phyloP scores from a whole-genome alignment of 2,888 invertebrate genomes.

The Sycophila texana region DNA sequence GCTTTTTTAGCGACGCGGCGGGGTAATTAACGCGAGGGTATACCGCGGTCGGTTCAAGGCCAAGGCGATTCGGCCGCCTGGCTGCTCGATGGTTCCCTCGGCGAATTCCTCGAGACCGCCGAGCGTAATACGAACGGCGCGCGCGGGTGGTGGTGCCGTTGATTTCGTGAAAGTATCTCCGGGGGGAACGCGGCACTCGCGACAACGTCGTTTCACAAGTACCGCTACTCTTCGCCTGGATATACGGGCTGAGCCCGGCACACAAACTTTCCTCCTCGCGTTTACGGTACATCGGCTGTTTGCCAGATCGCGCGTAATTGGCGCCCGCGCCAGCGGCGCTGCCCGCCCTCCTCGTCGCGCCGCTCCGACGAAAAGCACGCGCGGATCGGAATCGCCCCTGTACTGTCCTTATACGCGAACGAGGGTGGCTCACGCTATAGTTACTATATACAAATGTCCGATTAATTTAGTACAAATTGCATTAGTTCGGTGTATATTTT shows the following conservation, averaged over 20 bases:
- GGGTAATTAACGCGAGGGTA: not conserved
- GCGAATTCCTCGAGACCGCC: too few relatives aligned
- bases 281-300: constrained; percentile 49
- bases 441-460: too few relatives aligned
- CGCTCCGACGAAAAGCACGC: too few relatives aligned
- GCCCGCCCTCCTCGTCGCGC: not conserved
- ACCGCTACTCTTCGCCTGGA: constrained; percentile 51
- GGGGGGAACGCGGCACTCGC: constrained; percentile 34
- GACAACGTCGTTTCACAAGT: constrained; percentile 47
- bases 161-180: constrained; percentile 65
- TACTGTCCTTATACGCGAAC: too few relatives aligned
- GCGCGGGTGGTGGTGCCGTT: constrained; percentile 52
- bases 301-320: constrained; percentile 14
- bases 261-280: constrained; percentile 55
- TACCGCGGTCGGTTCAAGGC: too few relatives aligned
- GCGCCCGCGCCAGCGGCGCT: not conserved
- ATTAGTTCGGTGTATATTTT: too few relatives aligned
- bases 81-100: too few relatives aligned
- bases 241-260: constrained; percentile 51
- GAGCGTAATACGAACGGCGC: too few relatives aligned
- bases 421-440: too few relatives aligned
- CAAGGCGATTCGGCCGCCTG: too few relatives aligned
- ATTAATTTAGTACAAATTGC: too few relatives aligned
- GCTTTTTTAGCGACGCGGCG: not conserved
- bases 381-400: too few relatives aligned